Evolutionary conservation across 1,140 invertebrate species (phyloP), one percentile per base, ranked within the genome.

Genomic region (Drosophila seguyi): DNA sequence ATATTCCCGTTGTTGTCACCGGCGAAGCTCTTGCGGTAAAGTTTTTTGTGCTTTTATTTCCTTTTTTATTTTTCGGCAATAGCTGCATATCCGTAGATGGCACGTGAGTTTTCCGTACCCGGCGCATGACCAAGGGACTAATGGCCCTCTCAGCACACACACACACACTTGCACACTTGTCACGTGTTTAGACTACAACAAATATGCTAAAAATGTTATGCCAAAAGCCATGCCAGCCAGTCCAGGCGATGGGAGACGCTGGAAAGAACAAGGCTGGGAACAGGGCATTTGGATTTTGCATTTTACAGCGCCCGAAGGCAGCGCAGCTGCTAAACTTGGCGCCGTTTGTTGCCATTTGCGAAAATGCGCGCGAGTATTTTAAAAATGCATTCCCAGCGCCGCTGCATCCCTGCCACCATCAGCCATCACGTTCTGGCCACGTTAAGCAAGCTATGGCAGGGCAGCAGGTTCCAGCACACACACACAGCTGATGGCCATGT

Each of bases 121-220:
- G 42, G 61, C 71, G 58, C 84, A 88, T 88, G 84, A 88, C 85
- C 79, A 78, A 90, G 79, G 65, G 82, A 84, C 85, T 88, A 88
- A 88, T 88, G 84, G 84, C 81, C 65, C 74, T 55, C 79, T 53
- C 31, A 36, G 50, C 50, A 22, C 50, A 53, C 48, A 52, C 48
- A 20, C 29, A 71, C 36, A 59, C 55, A n/a, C n/a, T 63, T 25
- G 45, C 53, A 63, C 68, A 72, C 61, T 77, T 71, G 81, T 84
- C 84, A 90, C 85, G 77, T 84, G 84, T 88, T 88, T 90, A 73
- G 84, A 84, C 84, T 88, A 76, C 84, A 88, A 88, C 84, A 88
- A 88, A 88, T 87, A 88, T 88, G 76, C 84, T 80, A 84, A 88
- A 88, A 90, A 88, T 90, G 85, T 90, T 79, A 90, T 84, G 84